phyloP scores from a whole-genome alignment of 2,797 vertebrate species.

The Silurus aristotelis region DNA sequence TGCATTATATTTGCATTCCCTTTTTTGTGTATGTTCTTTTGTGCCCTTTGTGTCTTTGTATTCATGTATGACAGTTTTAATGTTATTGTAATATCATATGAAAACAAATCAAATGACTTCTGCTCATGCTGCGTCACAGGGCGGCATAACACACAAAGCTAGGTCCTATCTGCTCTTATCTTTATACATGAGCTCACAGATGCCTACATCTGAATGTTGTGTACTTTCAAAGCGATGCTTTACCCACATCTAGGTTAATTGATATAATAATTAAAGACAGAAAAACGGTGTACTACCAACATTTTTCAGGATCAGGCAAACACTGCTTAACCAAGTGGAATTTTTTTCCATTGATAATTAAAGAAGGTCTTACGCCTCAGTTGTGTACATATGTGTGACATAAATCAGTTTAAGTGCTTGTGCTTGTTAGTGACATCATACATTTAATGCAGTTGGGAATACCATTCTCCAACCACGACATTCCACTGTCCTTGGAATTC shows the following conservation, averaged over 20 bases:
- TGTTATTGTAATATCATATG: not conserved
- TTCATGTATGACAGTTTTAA: not conserved
- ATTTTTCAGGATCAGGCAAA: not conserved
- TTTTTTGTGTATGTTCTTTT: not conserved
- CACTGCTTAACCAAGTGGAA: not conserved
- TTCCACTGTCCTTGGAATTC: constrained; percentile 76
- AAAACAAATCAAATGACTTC: not conserved
- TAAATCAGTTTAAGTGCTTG: constrained; percentile 24
- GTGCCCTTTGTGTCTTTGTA: not conserved
- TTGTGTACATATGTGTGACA: not conserved
- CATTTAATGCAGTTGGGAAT: constrained; percentile 33
- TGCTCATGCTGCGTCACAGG: not conserved
- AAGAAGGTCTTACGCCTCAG: not conserved
- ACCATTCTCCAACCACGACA: constrained; percentile 62
- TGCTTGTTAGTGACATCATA: constrained; percentile 19
- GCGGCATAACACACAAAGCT: not conserved
- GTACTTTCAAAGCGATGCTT: not conserved
- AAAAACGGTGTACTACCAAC: not conserved
- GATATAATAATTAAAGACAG: not conserved
- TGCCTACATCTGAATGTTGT: not conserved
- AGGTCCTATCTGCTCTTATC: not conserved
- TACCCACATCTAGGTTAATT: not conserved
- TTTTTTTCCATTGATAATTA: not conserved
- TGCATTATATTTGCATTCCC: not conserved
- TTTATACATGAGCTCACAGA: not conserved